Percentiles rank a stretch among this genome's conserved stretches.
phyloP scores from a whole-genome alignment of 2,888 invertebrate genomes.

The Melitaea athalia region DNA sequence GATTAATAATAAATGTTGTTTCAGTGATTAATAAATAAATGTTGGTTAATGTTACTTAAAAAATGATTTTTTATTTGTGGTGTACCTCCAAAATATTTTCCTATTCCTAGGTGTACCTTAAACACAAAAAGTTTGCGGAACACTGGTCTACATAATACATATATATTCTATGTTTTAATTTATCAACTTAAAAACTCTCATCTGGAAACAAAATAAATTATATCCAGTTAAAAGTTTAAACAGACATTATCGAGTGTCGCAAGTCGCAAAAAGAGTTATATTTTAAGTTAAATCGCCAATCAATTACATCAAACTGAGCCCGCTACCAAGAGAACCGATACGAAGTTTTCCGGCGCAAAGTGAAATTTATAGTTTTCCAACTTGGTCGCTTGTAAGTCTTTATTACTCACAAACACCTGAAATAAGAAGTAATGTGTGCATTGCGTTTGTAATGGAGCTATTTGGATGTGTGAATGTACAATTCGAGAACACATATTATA shows the following conservation, averaged over 20 bases:
- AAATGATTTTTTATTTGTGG: too few species aligned
- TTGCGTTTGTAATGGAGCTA: background rate
- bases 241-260: constrained; percentile 6
- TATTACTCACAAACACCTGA: constrained; percentile 46
- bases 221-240: constrained; percentile 6
- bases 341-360: constrained; percentile 42
- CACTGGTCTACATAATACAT: too few species aligned
- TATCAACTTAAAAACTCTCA: background rate
- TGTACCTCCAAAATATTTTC: too few species aligned
- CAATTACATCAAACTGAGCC: constrained; percentile 38
- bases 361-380: constrained; percentile 55
- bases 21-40: too few species aligned
- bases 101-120: too few species aligned
- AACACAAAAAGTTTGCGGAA: too few species aligned
- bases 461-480: too few species aligned
- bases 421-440: constrained; percentile 20
- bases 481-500: too few species aligned
- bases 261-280: constrained; percentile 31
- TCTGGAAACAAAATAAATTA: background rate
- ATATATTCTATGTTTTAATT: background rate
- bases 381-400: constrained; percentile 44
- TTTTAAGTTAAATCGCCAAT: constrained; percentile 39
- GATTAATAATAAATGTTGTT: too few species aligned
- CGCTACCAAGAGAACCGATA: constrained; percentile 36
- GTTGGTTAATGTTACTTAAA: too few species aligned